Evolutionary conservation across 2,797 vertebrate species (phyloP).

Genomic region (Arnoldichthys spilopterus): DNA sequence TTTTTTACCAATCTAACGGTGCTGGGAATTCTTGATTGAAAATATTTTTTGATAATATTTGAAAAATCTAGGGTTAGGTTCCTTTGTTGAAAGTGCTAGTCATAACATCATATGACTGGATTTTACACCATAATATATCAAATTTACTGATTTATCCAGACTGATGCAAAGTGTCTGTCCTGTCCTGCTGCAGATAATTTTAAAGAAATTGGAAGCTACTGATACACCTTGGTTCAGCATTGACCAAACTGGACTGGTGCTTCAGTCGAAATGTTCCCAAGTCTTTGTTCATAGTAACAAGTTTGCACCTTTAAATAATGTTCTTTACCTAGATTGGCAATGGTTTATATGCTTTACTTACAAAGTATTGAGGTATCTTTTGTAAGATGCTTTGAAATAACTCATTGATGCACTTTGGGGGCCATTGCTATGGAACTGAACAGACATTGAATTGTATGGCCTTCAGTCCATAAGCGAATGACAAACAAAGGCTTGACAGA

Average conservation of each 20-base stretch:
- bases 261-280: neutral
- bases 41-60: conserved; percentile 6
- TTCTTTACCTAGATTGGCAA: neutral
- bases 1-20: conserved; percentile 30
- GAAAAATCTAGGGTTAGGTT: neutral
- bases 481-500: neutral
- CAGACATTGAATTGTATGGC: neutral
- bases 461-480: conserved; percentile 8
- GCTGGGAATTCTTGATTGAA: conserved; percentile 42
- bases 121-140: neutral
- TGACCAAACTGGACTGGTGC: neutral
- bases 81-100: conserved; percentile 17
- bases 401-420: neutral
- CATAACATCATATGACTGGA: neutral
- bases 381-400: conserved; percentile 15
- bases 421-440: neutral
- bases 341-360: conserved; percentile 15
- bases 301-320: neutral
- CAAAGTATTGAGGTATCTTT: neutral
- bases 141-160: conserved; percentile 3
- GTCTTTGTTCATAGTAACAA: neutral
- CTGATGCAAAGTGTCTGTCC: neutral
- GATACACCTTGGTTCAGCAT: neutral
- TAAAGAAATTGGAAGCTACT: neutral
- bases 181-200: neutral